Conservation (phyloP, 2,113 vertebrate species). For the Mobula hypostoma region DNA sequence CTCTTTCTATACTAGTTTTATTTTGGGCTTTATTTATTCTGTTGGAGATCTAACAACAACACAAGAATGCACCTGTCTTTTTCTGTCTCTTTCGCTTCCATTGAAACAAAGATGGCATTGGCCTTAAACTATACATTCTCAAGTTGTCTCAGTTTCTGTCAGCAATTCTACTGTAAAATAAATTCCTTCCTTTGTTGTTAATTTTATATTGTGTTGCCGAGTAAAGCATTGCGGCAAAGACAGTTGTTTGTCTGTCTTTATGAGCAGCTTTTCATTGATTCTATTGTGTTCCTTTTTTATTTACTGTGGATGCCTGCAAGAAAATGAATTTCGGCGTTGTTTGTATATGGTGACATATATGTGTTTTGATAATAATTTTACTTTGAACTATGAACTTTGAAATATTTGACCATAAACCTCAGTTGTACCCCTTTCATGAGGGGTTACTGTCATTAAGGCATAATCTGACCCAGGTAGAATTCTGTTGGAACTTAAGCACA, state of each 20-base stretch:
- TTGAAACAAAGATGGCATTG: background rate
- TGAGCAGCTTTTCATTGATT: no score
- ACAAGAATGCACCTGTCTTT: constrained; percentile 12
- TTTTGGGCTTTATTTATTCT: background rate
- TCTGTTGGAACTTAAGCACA: background rate
- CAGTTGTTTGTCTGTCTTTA: no score
- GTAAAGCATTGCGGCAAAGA: background rate
- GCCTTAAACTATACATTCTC: constrained; percentile 31
- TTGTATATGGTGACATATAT: no score
- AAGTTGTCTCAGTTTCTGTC: constrained; percentile 39
- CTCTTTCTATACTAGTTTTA: constrained; percentile 48
- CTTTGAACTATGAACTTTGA: no score
- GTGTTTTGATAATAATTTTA: no score
- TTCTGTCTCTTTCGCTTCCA: background rate
- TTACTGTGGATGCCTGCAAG: no score
- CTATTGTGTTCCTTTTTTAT: no score
- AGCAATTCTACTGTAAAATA: constrained; percentile 52
- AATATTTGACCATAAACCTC: background rate
- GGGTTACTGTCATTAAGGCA: background rate
- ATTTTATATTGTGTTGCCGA: constrained; percentile 42
- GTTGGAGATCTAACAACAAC: background rate
- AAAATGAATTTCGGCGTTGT: no score
- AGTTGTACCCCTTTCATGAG: background rate
- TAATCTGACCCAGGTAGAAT: background rate
- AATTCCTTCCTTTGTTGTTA: constrained; percentile 44